Base-by-base conservation (phyloP, 2,888 invertebrate genomes). In the Junonia oenone region DNA sequence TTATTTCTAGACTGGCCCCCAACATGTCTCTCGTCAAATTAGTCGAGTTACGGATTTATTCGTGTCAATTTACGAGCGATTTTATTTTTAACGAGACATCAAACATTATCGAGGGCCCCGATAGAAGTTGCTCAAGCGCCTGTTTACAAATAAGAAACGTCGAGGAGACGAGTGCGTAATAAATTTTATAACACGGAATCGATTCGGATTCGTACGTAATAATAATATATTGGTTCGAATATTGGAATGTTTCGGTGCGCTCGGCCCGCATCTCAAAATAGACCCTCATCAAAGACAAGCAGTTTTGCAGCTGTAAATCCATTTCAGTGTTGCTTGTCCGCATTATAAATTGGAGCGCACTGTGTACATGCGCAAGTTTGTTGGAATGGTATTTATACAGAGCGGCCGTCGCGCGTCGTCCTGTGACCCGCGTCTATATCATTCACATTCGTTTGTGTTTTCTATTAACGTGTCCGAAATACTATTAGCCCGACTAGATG, bases 291-390 rank as follows among this genome's bases (percentile, higher is more conserved):
- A 90, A 90, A 90, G 90, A 89, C 88, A 83, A 85, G 79, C 85
- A 89, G 85, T 85, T 84, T 87, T 84, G 87, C 86, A 86, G 90
- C 89, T 88, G 90, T 90, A 90, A 90, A 90, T 89, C 89, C 87
- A 86, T 86, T 88, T 90, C 88, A 87, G 78, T 83, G 83, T 86
- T 79, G 84, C 83, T 83, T 83, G 86, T 87, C 85, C 82, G 86
- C 79, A 81, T 87, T 90, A 89, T 90, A 90, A 90, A 90, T 90
- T 83, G 81, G 83, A 78, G 70, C 78, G 73, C 76, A 75, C 69
- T 65, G 55, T 62, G 63, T 66, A 64, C 62, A 64, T 68, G 64
- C 69, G 65, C 67, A 72, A 69, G 70, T 68, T 64, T 67, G 66
- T 68, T 64, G 71, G 70, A 71, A 68, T 64, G 64, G 63, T 67